phyloP scores from a whole-genome alignment of 2,888 invertebrate species.

The Chorisops tibialis region DNA sequence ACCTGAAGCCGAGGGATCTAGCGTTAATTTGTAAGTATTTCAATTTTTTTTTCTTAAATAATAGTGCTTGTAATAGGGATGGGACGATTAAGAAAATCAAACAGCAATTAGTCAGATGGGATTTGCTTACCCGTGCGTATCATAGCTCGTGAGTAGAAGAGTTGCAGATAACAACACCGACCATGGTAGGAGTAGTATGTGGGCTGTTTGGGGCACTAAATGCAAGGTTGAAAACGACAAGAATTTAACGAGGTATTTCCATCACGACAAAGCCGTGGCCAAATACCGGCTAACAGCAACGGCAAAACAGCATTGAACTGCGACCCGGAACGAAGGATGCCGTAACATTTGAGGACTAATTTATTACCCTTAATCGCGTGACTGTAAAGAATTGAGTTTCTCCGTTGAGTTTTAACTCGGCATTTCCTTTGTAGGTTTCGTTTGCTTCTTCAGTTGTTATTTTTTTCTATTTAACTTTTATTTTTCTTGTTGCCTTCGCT shows the following conservation, averaged over 20 bases:
- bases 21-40: no score
- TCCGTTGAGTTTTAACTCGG: slow-evolving; percentile 10
- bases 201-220: no score
- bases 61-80: no score
- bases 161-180: slow-evolving; percentile 6
- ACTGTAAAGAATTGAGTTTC: slow-evolving; percentile 19
- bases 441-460: not conserved
- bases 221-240: not conserved
- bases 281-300: not conserved
- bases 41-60: no score
- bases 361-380: slow-evolving; percentile 20
- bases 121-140: not conserved
- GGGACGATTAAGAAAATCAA: no score
- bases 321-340: not conserved
- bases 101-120: no score
- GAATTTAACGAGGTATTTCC: slow-evolving; percentile 14
- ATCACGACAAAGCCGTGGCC: not conserved
- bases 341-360: slow-evolving; percentile 12
- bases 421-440: slow-evolving; percentile 8
- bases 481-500: not conserved
- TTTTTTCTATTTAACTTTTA: not conserved
- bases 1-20: no score
- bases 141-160: not conserved
- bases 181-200: no score
- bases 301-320: not conserved